phyloP scores from a whole-genome alignment of 2,113 vertebrate genomes.

The Pterocles orientalis region DNA sequence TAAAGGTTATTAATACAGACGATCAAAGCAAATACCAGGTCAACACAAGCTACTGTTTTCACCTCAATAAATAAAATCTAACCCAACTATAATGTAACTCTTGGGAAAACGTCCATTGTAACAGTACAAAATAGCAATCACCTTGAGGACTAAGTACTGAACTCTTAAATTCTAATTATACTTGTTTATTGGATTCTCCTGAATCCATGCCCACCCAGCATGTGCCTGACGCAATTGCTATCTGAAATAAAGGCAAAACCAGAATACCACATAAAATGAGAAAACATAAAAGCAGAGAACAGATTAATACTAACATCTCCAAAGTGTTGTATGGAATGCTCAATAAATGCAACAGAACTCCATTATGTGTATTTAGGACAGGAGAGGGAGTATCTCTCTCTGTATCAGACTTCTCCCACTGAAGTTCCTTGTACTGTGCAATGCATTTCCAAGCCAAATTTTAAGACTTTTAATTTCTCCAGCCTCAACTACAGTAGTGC shows the following conservation, averaged over 20 bases:
- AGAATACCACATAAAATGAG: not conserved
- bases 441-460: not conserved
- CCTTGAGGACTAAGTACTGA: not conserved
- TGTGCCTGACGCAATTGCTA: not conserved
- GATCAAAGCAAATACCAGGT: slow-evolving; percentile 40
- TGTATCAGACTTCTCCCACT: not conserved
- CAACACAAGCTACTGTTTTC: slow-evolving; percentile 36
- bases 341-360: not conserved
- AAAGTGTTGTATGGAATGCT: not conserved
- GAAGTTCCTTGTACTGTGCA: not conserved
- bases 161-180: slow-evolving; percentile 2
- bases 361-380: not conserved
- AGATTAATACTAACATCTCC: not conserved
- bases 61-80: slow-evolving; percentile 27
- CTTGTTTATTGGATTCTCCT: not conserved
- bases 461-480: not conserved
- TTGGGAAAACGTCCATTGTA: not conserved
- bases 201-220: not conserved
- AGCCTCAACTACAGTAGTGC: not conserved
- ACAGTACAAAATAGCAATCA: not conserved
- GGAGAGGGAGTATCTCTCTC: not conserved
- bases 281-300: not conserved
- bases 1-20: slow-evolving; percentile 56
- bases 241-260: not conserved
- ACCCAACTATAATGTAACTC: not conserved